Conservation (phyloP, 2,797 vertebrate species). For the Diceros bicornis region DNA sequence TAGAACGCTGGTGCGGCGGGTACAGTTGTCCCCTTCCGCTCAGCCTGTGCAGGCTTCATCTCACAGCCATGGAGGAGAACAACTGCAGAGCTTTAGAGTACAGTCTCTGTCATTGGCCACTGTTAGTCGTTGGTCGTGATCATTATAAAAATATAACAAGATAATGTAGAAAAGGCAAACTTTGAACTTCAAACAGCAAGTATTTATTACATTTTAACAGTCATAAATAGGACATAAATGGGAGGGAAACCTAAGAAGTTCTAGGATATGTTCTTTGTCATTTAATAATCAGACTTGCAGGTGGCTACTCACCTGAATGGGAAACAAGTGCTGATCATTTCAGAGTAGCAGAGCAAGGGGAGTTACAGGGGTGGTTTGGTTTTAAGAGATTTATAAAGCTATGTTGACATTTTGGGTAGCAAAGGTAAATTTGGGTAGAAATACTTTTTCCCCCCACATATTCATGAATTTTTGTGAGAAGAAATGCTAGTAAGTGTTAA, state of each 20-base stretch:
- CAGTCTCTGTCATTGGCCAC: not conserved
- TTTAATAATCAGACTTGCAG: not conserved
- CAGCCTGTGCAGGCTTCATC: not conserved
- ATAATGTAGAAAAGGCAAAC: not conserved
- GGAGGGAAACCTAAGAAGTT: not conserved
- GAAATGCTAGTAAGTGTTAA: conserved; percentile 37
- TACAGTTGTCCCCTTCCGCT: not conserved
- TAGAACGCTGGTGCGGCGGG: not conserved
- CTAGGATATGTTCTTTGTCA: not conserved
- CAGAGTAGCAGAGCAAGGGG: not conserved
- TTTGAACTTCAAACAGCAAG: not conserved
- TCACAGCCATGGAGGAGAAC: not conserved
- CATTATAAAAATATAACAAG: conserved; percentile 28
- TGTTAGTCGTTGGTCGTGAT: not conserved
- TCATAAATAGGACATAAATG: not conserved
- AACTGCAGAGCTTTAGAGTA: not conserved
- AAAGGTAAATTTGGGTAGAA: conserved; percentile 8
- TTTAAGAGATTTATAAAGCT: not conserved
- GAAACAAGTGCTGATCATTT: not conserved
- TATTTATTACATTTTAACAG: not conserved
- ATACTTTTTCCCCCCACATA: not conserved
- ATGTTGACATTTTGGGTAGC: not conserved
- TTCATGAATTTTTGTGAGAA: conserved; percentile 28
- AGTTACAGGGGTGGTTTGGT: not conserved
- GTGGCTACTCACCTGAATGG: not conserved